Evolutionary conservation across 2,113 vertebrate species (phyloP).

Genomic region (Chrysochloris asiatica): DNA sequence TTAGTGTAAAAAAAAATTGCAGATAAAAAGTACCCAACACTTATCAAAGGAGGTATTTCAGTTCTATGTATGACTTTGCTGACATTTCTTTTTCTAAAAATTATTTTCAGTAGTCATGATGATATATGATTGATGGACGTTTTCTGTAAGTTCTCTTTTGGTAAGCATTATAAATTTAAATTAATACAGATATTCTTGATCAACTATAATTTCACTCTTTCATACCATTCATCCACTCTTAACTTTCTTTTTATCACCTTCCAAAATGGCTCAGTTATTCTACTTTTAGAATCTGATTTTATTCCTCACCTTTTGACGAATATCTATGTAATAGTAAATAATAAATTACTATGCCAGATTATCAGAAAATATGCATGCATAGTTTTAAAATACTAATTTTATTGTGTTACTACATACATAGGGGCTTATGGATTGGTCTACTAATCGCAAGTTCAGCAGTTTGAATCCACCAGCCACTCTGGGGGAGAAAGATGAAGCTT

Average conservation of each 20-base stretch:
- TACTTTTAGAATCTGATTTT: conserved; percentile 35
- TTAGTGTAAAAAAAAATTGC: background rate
- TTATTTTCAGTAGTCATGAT: background rate
- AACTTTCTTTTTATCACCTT: conserved; percentile 29
- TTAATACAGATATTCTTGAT: background rate
- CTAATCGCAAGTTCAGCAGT: too few relatives aligned
- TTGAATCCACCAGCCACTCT: too few relatives aligned
- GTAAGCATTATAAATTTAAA: background rate
- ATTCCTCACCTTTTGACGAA: background rate
- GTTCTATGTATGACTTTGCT: background rate
- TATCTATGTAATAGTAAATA: too few relatives aligned
- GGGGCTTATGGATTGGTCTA: too few relatives aligned
- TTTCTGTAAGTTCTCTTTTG: conserved; percentile 17
- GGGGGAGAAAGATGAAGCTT: too few relatives aligned
- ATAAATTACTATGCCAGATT: too few relatives aligned
- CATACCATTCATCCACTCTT: background rate
- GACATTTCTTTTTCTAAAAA: background rate
- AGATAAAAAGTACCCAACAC: background rate
- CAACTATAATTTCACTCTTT: background rate
- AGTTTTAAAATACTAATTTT: background rate
- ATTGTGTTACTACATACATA: background rate
- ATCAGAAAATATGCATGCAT: background rate
- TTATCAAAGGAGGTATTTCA: background rate
- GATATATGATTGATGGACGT: background rate
- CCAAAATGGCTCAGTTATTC: background rate